Evolutionary conservation across 1,140 invertebrate species (phyloP), one percentile per base, ranked within the genome.

Genomic region (Drosophila orosa): DNA sequence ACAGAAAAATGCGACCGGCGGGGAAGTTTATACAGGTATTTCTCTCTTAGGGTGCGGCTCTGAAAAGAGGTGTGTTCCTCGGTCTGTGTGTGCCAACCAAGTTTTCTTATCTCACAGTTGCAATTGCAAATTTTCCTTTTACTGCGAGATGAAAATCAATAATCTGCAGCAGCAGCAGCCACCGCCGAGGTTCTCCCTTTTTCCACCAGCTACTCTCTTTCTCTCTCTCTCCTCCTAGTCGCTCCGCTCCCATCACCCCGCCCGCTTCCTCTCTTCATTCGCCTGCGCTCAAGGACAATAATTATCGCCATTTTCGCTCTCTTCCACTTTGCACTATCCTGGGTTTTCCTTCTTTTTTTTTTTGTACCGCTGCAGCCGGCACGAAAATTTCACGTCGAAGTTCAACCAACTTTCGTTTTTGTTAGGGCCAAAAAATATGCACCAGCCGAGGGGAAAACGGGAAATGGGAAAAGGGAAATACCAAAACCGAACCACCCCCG

Each of bases 371-470:
- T 56, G 56, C 74, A 50, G 37, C 54, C 63, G 45, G 54, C 42
- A 47, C 42, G 45, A 57, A 40, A 61, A 52, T 74, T 69, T 57
- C 40, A n/a, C 22, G 73, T 78, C 71, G 80, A 89, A 89, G 84
- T 89, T 89, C 84, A 89, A 82, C 84, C 80, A 89, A 89, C 84
- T 89, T 89, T 89, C 85, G 66, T 80, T 89, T 89, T 89, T 89
- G 80, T 80, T 89, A 65, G 81, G 84, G 45, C 83, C 79, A 75
- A 86, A 87, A 80, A 78, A 76, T 80, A 72, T 37, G 62, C 71
- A 67, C 57, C 60, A 60, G 80, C 76, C n/a, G n/a, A n/a, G 25
- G 44, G 63, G 48, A n/a, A 33, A 54, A 54, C 31, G 56, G 27
- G 37, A 66, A 54, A 29, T 66, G 47, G 65, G 31, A 50, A 67